A percentile compares a stretch with the other conserved stretches of the same genome.
Conservation (phyloP, 2,113 vertebrate species). For the Peromyscus leucopus region DNA sequence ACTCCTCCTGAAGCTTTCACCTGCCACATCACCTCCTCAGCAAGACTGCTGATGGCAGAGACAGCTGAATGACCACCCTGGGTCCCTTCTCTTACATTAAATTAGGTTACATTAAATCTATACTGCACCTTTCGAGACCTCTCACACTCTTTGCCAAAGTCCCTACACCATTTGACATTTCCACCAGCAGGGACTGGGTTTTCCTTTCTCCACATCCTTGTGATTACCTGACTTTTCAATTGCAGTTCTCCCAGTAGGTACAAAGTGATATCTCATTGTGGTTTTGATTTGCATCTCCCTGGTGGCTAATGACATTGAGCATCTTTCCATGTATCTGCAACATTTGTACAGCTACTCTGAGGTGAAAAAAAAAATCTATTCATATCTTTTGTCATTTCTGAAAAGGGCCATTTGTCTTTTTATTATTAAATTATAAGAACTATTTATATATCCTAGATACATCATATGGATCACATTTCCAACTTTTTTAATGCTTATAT, state of each 20-base stretch:
- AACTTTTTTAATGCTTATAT: background rate
- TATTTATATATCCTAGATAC: background rate
- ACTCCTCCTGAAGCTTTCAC: background rate
- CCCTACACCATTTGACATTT: background rate
- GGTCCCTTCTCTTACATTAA: background rate
- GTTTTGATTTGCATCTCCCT: conserved; percentile 42
- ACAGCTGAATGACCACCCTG: background rate
- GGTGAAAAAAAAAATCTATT: conserved; percentile 25
- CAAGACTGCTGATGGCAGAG: background rate
- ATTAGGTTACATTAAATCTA: background rate
- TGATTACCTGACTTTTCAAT: background rate
- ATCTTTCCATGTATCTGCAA: background rate
- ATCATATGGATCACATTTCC: background rate
- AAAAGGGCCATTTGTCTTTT: background rate
- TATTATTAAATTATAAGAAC: conserved; percentile 5
- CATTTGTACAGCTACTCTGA: background rate
- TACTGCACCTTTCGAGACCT: background rate
- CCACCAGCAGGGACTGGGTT: background rate
- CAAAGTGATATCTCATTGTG: background rate
- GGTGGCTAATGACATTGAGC: background rate
- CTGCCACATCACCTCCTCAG: background rate
- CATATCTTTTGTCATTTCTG: conserved; percentile 13
- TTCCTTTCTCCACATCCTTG: conserved; percentile 5
- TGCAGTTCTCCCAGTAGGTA: background rate
- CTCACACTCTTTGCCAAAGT: background rate